A percentile compares a stretch with the other conserved stretches of the same genome.
phyloP scores from a whole-genome alignment of 1,140 invertebrate genomes.

The Neodiprion fabricii region DNA sequence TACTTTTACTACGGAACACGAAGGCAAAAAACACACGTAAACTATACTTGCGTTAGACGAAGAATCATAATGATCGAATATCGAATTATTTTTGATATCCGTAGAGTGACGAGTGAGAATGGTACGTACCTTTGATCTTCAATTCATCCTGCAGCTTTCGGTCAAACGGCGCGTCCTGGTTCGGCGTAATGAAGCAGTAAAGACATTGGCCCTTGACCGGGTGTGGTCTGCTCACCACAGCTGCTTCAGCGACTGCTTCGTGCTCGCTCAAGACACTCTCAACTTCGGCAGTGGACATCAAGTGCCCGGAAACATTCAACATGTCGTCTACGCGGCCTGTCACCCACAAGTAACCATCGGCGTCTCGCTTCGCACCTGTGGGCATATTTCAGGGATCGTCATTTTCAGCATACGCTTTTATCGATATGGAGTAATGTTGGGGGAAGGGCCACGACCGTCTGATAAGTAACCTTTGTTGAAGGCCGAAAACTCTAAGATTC shows the following conservation, averaged over 20 bases:
- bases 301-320: conserved; percentile 97
- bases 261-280: conserved; percentile 92
- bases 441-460: too few relatives aligned
- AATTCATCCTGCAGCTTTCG: conserved; percentile 76
- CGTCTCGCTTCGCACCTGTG: conserved; percentile 85
- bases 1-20: too few relatives aligned
- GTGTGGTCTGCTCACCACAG: conserved; percentile 94
- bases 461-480: too few relatives aligned
- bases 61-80: not conserved
- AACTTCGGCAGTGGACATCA: conserved; percentile 96
- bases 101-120: not conserved
- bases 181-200: conserved; percentile 94
- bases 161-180: conserved; percentile 75
- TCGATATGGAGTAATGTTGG: too few relatives aligned
- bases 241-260: conserved; percentile 85
- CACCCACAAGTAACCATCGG: conserved; percentile 96
- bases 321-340: conserved; percentile 98
- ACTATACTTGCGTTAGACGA: not conserved
- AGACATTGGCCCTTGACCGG: conserved; percentile 94
- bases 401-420: too few relatives aligned
- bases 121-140: conserved; percentile 70
- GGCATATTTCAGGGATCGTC: too few relatives aligned
- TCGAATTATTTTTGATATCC: not conserved
- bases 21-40: too few relatives aligned
- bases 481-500: not conserved